A percentile compares a stretch with the other conserved stretches of the same genome.
These are phyloP conservation scores for Sebastes minor DNA, from an alignment of 2,797 vertebrate species.

Conservation along the genomic window DNA sequence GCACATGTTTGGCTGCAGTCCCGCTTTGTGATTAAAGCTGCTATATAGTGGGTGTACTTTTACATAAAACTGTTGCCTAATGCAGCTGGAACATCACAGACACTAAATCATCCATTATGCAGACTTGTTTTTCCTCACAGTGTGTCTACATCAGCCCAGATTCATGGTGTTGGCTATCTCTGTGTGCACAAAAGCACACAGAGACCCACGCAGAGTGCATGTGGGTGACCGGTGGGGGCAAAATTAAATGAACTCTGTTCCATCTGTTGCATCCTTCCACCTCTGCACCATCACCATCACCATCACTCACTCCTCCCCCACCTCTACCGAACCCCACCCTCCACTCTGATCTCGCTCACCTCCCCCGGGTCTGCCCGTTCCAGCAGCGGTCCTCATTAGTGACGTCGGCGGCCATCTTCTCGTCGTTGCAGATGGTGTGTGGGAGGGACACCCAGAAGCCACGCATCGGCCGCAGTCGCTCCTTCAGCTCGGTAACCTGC, in stretches of 20 bases:
- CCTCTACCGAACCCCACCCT: neutral
- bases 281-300: constrained; percentile 33
- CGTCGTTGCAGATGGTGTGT: constrained; percentile 88
- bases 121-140: neutral
- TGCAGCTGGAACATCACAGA: constrained; percentile 12
- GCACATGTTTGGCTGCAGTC: neutral
- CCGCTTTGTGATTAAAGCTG: neutral
- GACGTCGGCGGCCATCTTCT: constrained; percentile 85
- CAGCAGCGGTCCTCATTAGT: constrained; percentile 89
- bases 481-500: constrained; percentile 89
- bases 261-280: constrained; percentile 53
- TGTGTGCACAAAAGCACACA: constrained; percentile 27
- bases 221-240: constrained; percentile 43
- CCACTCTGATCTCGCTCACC: constrained; percentile 75
- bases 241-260: constrained; percentile 57
- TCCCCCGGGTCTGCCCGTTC: constrained; percentile 89
- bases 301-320: constrained; percentile 13
- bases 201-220: constrained; percentile 41
- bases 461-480: constrained; percentile 85
- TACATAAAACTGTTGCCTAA: neutral
- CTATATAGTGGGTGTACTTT: neutral
- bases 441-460: constrained; percentile 91
- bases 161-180: neutral
- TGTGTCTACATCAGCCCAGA: neutral
- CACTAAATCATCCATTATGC: constrained; percentile 1